These are phyloP conservation scores for Plotosus lineatus DNA, from an alignment of 2,113 vertebrate genomes.

Conservation along the genomic window DNA sequence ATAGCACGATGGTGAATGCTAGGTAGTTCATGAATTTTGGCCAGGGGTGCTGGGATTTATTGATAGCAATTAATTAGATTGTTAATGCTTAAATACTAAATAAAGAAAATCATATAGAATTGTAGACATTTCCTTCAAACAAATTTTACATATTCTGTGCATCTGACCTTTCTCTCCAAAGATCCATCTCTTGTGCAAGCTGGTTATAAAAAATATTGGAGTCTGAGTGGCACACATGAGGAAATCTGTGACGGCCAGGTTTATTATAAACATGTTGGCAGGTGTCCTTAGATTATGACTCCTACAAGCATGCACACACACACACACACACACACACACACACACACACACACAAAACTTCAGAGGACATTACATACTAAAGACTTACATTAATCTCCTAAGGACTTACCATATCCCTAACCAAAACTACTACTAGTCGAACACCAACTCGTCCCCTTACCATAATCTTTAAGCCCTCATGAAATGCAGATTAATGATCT, in stretches of 20 bases:
- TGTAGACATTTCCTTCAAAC: not conserved
- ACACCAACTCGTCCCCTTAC: no score
- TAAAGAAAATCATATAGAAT: not conserved
- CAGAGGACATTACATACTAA: no score
- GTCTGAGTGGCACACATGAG: conserved; percentile 93
- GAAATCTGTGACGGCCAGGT: conserved; percentile 91
- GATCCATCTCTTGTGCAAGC: conserved; percentile 91
- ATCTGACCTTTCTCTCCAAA: conserved; percentile 89
- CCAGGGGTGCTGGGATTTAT: not conserved
- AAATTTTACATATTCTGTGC: not conserved
- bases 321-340: conserved; percentile 18
- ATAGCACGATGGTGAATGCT: not conserved
- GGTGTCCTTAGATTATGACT: conserved; percentile 84
- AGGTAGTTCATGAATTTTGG: not conserved
- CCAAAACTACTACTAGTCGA: no score
- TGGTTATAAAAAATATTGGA: conserved; percentile 87
- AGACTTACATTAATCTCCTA: no score
- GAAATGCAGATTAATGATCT: no score
- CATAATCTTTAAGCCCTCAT: no score
- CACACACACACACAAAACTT: no score
- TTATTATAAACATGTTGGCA: conserved; percentile 90
- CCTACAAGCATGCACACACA: conserved; percentile 66
- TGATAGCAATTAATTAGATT: not conserved
- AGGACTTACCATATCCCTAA: no score
- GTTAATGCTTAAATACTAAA: not conserved